Percentiles rank a stretch among this genome's conserved stretches.
These are phyloP conservation scores for Caprella mutica DNA, from an alignment of 2,888 invertebrate genomes.

Conservation along the genomic window DNA sequence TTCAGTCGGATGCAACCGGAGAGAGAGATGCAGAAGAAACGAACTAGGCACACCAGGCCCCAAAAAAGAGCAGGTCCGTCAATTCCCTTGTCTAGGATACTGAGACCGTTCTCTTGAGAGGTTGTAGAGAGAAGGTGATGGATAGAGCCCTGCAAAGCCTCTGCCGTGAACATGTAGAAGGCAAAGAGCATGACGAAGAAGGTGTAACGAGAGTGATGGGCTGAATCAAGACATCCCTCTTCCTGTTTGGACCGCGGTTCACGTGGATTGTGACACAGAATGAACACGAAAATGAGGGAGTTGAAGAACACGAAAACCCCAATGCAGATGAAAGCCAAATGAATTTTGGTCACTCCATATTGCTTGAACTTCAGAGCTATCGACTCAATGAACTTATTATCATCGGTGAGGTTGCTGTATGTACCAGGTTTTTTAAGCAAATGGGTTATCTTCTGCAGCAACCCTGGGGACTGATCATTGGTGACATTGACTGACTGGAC, in stretches of 20 bases:
- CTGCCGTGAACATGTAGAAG: constrained; percentile 29
- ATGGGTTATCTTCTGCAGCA: background rate
- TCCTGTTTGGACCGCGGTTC: constrained; percentile 33
- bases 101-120: constrained; percentile 12
- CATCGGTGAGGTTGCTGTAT: constrained; percentile 26
- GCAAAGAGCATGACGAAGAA: constrained; percentile 23
- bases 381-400: constrained; percentile 24
- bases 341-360: constrained; percentile 27
- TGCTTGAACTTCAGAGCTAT: constrained; percentile 20
- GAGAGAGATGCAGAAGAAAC: constrained; percentile 28
- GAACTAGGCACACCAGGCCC: constrained; percentile 29
- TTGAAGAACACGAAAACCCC: constrained; percentile 29
- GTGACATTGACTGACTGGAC: background rate
- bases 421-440: constrained; percentile 20
- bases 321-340: constrained; percentile 29
- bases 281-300: constrained; percentile 24
- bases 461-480: background rate
- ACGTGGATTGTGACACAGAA: constrained; percentile 30
- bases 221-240: constrained; percentile 10
- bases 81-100: constrained; percentile 8
- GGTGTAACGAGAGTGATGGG: constrained; percentile 11
- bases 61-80: constrained; percentile 28
- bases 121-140: constrained; percentile 25
- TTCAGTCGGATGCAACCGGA: constrained; percentile 24
- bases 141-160: constrained; percentile 27